These are phyloP conservation scores for Myxocyprinus asiaticus DNA, from an alignment of 2,113 vertebrate genomes.

Conservation along the genomic window DNA sequence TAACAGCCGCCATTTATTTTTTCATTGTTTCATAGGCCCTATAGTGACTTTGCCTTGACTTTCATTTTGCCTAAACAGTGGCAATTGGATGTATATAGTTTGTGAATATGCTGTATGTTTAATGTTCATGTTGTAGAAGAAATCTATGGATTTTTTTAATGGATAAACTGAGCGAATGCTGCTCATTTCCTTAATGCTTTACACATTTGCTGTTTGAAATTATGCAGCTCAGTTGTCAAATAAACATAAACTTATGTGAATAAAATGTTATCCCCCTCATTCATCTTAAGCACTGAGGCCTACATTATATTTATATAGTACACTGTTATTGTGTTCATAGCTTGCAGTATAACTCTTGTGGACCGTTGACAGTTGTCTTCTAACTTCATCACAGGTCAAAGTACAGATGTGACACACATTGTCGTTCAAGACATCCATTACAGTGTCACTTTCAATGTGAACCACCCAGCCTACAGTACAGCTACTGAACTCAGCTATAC, in stretches of 20 bases:
- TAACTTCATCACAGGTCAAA: background rate
- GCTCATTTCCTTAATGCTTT: slow-evolving; percentile 96
- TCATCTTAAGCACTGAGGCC: background rate
- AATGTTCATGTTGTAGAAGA: slow-evolving; percentile 84
- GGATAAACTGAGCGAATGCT: slow-evolving; percentile 84
- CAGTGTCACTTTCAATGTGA: background rate
- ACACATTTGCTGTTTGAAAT: slow-evolving; percentile 96
- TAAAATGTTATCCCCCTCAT: background rate
- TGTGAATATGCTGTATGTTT: slow-evolving; percentile 90
- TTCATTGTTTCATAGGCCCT: slow-evolving; percentile 77
- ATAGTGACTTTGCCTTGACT: slow-evolving; percentile 85
- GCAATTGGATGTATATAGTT: slow-evolving; percentile 90
- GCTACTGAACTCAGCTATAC: background rate
- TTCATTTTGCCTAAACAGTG: slow-evolving; percentile 86
- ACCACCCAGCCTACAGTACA: background rate
- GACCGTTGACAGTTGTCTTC: background rate
- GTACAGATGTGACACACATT: background rate
- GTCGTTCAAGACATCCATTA: background rate
- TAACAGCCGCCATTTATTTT: slow-evolving; percentile 56
- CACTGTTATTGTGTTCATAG: background rate
- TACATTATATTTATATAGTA: background rate
- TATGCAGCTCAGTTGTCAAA: slow-evolving; percentile 93
- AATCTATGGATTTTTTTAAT: slow-evolving; percentile 85
- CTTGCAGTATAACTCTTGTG: background rate
- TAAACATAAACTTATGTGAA: slow-evolving; percentile 75